A percentile compares a stretch with the other conserved stretches of the same genome.
Evolutionary conservation across 2,113 vertebrate species (phyloP).

Genomic region (Odontophorus gujanensis): DNA sequence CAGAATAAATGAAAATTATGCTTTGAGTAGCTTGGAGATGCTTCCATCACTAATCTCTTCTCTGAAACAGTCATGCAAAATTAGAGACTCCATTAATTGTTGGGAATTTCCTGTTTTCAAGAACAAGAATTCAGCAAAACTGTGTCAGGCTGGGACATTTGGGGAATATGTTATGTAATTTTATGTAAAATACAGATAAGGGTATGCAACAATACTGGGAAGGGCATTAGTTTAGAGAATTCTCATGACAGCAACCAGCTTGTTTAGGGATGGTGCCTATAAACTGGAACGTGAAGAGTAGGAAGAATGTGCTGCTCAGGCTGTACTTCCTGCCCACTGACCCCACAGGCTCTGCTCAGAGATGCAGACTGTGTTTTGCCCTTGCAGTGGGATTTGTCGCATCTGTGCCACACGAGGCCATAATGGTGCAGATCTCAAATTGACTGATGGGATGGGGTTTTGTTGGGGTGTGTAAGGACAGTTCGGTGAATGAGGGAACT

Average conservation of each 20-base stretch:
- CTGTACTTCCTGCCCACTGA: background rate
- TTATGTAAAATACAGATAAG: background rate
- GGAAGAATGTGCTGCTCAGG: background rate
- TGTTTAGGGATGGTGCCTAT: background rate
- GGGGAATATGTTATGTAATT: background rate
- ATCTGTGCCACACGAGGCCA: rapidly evolving
- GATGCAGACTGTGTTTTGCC: background rate
- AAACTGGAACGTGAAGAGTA: background rate
- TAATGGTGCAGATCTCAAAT: background rate
- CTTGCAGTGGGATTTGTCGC: background rate
- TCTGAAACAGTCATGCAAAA: background rate
- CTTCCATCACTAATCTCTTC: background rate
- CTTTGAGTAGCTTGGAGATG: background rate
- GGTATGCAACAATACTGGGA: background rate
- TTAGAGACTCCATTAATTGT: background rate
- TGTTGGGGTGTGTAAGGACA: background rate
- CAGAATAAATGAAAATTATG: background rate
- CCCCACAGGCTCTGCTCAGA: background rate
- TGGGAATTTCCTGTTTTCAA: background rate
- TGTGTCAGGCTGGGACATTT: background rate
- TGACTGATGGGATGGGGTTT: background rate
- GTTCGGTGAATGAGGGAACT: background rate
- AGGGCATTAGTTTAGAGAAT: background rate
- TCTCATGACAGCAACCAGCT: background rate
- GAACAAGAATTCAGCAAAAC: background rate